A percentile compares a stretch with the other conserved stretches of the same genome.
phyloP scores from a whole-genome alignment of 2,797 vertebrate species.

The Thunnus albacares region DNA sequence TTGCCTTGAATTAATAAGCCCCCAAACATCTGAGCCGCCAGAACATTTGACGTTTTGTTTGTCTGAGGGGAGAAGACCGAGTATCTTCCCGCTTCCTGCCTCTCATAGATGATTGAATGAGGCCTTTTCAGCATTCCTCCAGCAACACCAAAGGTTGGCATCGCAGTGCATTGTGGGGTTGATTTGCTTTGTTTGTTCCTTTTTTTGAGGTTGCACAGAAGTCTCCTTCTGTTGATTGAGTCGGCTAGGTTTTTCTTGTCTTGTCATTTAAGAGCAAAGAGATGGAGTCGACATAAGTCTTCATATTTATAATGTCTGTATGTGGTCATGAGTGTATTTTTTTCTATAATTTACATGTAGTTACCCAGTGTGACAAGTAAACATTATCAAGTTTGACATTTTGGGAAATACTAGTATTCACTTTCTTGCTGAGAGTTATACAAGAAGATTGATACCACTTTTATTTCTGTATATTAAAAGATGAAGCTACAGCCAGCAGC shows the following conservation, averaged over 20 bases:
- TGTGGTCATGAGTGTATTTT: no score
- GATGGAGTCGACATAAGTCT: background rate
- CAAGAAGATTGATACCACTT: background rate
- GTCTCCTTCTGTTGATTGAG: slow-evolving; percentile 51
- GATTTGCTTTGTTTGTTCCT: slow-evolving; percentile 64
- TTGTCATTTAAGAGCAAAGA: background rate
- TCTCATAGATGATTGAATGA: slow-evolving; percentile 72
- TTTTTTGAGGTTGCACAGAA: slow-evolving; percentile 49
- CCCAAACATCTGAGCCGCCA: slow-evolving; percentile 49
- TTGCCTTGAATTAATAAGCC: slow-evolving; percentile 61
- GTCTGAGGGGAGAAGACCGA: slow-evolving; percentile 49
- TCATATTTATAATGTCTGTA: background rate
- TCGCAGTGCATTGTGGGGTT: slow-evolving; percentile 56
- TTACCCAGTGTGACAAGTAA: no score
- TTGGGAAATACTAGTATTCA: background rate
- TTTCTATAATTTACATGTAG: no score
- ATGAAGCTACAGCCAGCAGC: background rate
- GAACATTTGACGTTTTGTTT: slow-evolving; percentile 64
- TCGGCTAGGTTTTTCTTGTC: slow-evolving; percentile 19
- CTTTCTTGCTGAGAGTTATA: background rate
- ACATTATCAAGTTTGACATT: background rate
- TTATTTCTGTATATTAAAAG: background rate
- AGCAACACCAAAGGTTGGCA: slow-evolving; percentile 69
- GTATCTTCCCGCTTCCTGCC: slow-evolving; percentile 42
- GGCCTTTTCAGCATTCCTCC: slow-evolving; percentile 69